Evolutionary conservation across 2,888 invertebrate genomes (phyloP).

Genomic region (Plebejus anna): DNA sequence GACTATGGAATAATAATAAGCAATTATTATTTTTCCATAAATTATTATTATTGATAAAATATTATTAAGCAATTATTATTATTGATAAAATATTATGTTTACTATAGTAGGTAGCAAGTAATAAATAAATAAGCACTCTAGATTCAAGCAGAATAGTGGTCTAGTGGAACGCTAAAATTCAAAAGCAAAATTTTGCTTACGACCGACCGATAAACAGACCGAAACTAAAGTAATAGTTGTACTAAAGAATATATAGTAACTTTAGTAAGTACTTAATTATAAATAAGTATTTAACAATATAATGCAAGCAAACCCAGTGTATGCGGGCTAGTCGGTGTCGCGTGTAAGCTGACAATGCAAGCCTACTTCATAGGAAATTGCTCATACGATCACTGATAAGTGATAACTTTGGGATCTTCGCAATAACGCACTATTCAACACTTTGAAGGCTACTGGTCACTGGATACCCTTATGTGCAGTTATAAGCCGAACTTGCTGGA

Average conservation of each 20-base stretch:
- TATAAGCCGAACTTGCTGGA: background rate
- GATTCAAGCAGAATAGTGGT: no score
- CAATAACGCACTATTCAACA: conserved; percentile 43
- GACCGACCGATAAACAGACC: no score
- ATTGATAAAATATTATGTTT: background rate
- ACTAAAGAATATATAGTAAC: no score
- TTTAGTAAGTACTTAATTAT: no score
- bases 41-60: background rate
- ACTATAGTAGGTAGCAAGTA: background rate
- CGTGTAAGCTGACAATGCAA: conserved; percentile 61
- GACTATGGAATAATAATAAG: background rate
- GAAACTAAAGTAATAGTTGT: no score
- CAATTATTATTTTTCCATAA: background rate
- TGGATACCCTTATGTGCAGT: conserved; percentile 1
- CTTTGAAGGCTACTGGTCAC: background rate
- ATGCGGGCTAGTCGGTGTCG: conserved; percentile 58
- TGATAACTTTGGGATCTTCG: conserved; percentile 44
- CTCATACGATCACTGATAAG: conserved; percentile 58
- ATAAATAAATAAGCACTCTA: no score
- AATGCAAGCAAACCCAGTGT: conserved; percentile 49
- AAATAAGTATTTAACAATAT: no score
- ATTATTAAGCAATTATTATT: no score
- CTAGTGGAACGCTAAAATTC: no score
- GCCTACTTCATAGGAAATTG: conserved; percentile 61
- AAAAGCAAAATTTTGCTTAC: no score